Base-by-base conservation (phyloP, 1,140 invertebrate genomes). In the Callitettix versicolor region DNA sequence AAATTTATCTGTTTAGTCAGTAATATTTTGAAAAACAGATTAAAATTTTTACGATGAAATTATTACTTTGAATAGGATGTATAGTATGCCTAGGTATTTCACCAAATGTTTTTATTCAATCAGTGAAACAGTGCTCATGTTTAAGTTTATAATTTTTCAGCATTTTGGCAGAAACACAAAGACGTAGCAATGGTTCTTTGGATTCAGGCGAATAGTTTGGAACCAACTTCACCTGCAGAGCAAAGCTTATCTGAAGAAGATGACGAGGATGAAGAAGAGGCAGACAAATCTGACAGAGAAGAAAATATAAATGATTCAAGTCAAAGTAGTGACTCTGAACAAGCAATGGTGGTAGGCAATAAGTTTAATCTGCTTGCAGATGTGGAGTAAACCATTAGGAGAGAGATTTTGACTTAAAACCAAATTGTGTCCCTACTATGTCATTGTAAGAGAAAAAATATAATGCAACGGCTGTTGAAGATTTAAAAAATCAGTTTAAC, bases 111-210 rank as follows among this genome's bases (percentile, higher is more conserved):
- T n/a, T n/a, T n/a, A n/a, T n/a, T n/a, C n/a, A n/a, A n/a, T n/a
- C n/a, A n/a, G n/a, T n/a, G n/a, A n/a, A n/a, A n/a, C n/a, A n/a
- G n/a, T n/a, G n/a, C n/a, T n/a, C n/a, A 33, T 18, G 22, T n/a
- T 30, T 52, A 21, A 6, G 36, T 11, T 40, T 36, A 11, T 52
- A 20, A 20, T 7, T 60, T 66, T 61, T 2, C 62, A 80, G 78
- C 69, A 55, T 68, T 70, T 62, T 83, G 76, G 73, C 69, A 75
- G 62, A 67, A 60, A 4, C 76, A 80, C 65, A 66, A 75, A 6
- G 79, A 82, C 57, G 63, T 80, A 5, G 73, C 79, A 58, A 72
- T 69, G 49, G 72, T 85, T 0, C 71, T 71, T 56, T 81, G 79
- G 79, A 79, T 84, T 50, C 79, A 82, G 68, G 80, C 79, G 11